Percentiles rank a stretch among this genome's conserved stretches.
These are phyloP conservation scores for Lytechinus variegatus DNA, from an alignment of 35 echinoderm and acorn worm species.

Conservation along the genomic window DNA sequence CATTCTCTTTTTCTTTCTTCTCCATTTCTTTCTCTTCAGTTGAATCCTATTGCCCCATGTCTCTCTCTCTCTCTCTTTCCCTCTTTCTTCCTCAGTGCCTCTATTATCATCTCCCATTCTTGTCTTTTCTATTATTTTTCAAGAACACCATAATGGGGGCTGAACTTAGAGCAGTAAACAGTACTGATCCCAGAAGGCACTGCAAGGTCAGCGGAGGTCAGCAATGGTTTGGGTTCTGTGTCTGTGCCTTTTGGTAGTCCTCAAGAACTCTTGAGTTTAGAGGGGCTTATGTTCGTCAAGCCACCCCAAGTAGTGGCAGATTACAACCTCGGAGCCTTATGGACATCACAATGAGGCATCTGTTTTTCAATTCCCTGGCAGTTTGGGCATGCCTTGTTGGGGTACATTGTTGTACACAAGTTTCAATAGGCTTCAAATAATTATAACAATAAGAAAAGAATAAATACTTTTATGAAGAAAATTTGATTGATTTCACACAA, in stretches of 20 bases:
- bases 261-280: neutral
- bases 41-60: neutral
- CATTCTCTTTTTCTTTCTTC: neutral
- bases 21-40: neutral
- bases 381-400: neutral
- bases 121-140: neutral
- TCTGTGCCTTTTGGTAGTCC: slow-evolving; percentile 46
- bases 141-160: slow-evolving; percentile 2
- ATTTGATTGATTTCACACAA: no score
- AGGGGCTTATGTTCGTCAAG: slow-evolving; percentile 39
- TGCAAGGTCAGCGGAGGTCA: slow-evolving; percentile 41
- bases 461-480: no score
- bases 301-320: slow-evolving; percentile 50
- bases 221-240: slow-evolving; percentile 22
- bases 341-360: slow-evolving; percentile 29
- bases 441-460: neutral
- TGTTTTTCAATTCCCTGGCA: neutral
- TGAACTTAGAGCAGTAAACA: slow-evolving; percentile 48
- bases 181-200: slow-evolving; percentile 44
- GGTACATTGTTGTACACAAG: neutral
- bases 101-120: neutral
- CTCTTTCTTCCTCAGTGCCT: neutral
- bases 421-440: neutral
- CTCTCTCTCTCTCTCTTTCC: neutral
- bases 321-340: slow-evolving; percentile 28